These are phyloP conservation scores for Caenorhabditis sp. DNA, from an alignment of 2,888 invertebrate genomes.

Conservation along the genomic window DNA sequence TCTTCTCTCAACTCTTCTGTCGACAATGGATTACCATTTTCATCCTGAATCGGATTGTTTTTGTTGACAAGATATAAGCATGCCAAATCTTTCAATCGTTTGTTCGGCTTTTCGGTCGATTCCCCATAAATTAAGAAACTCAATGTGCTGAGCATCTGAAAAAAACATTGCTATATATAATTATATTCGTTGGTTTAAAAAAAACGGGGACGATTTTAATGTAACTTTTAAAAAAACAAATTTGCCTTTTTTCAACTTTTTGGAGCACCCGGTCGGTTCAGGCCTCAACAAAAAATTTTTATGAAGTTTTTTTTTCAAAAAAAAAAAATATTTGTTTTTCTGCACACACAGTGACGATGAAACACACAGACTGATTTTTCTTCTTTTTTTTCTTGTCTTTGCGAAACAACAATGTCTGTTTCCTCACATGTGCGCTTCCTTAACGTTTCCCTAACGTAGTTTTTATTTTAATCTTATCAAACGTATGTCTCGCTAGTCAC, in stretches of 20 bases:
- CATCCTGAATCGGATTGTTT: conserved; percentile 22
- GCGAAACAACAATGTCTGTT: not conserved
- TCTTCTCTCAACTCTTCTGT: conserved; percentile 10
- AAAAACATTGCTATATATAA: too few species aligned
- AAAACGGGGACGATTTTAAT: conserved; percentile 7
- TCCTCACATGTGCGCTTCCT: not conserved
- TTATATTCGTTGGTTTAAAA: too few species aligned
- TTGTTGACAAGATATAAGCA: conserved; percentile 29
- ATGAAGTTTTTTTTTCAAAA: not conserved
- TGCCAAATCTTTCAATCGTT: conserved; percentile 13
- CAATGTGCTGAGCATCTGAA: conserved; percentile 34
- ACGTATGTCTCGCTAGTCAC: not conserved
- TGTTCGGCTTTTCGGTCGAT: conserved; percentile 1
- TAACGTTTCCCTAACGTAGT: not conserved
- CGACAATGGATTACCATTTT: conserved; percentile 19
- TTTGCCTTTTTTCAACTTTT: too few species aligned
- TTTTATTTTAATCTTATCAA: not conserved
- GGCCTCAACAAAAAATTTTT: too few species aligned
- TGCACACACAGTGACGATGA: not conserved
- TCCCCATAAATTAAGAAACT: conserved; percentile 28
- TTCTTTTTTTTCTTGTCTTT: not conserved
- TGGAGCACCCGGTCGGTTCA: not conserved
- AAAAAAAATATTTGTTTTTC: not conserved
- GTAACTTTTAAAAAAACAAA: not conserved
- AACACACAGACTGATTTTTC: not conserved